Base-by-base conservation (phyloP, 2,797 vertebrate species). In the Hapalemur alaotrensis region DNA sequence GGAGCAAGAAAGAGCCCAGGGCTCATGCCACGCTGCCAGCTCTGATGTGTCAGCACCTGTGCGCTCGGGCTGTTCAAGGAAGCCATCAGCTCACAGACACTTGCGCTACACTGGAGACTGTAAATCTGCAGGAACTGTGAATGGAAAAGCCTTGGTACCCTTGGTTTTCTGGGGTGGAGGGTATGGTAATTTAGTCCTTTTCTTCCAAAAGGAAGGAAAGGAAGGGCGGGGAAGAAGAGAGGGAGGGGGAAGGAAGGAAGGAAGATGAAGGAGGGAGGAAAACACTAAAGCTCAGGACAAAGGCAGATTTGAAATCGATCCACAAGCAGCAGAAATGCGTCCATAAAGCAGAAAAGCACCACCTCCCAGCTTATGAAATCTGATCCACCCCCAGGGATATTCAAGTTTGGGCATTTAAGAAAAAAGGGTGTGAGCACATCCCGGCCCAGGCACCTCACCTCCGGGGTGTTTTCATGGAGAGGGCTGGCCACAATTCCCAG, bases 11-110 rank as follows among this genome's bases (percentile, higher is more conserved):
- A 32, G 14, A 57, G 28, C 48, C 35, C 35, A 7, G 18, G 12
- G 11, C 1, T 41, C n/a, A 20, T 0, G 0, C 25, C n/a, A 20
- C 4, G 8, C 4, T 1, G 14, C 57, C 7, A 4, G 61, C 75
- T 61, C 20, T 46, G 0, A 11, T 1, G 6, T 8, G 22, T 63
- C 7, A 2, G n/a, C 14, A 4, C n/a, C 3, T 28, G 12, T 9
- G 17, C 57, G 17, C 30, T 69, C 20, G 6, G 38, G n/a, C 70
- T 80, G 2, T 7, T n/a, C 61, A 15, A 17, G 30, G 61, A n/a
- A 65, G 61, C 61, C 59, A 17, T 13, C 0, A 2, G 2, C 23
- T 18, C 4, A 25, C 46, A 35, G 54, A 57, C 1, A 1, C 7
- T 70, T 41, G 54, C 28, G 6, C 23, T 35, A 41, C 48, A 12